These are phyloP conservation scores for Rafetus swinhoei DNA, from an alignment of 2,113 vertebrate species.

Conservation along the genomic window DNA sequence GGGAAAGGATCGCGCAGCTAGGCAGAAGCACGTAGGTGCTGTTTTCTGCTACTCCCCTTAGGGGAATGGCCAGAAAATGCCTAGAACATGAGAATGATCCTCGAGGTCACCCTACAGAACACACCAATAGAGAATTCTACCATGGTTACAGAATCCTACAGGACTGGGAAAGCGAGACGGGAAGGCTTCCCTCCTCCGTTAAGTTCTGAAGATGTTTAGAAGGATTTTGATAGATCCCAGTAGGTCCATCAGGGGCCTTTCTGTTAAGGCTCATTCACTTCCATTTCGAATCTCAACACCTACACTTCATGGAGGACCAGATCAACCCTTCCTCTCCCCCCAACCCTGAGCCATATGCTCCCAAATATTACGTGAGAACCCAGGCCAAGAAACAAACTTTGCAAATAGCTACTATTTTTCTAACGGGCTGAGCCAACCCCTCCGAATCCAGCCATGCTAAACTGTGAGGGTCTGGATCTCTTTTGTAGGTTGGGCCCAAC, in stretches of 20 bases:
- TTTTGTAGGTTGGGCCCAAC: background rate
- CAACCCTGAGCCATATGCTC: no score
- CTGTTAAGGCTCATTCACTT: background rate
- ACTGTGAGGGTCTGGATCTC: background rate
- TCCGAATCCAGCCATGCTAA: background rate
- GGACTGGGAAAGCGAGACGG: no score
- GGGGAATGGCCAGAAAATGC: background rate
- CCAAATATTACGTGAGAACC: background rate
- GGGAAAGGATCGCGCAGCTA: background rate
- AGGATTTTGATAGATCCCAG: background rate
- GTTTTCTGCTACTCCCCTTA: accelerated
- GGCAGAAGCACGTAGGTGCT: background rate
- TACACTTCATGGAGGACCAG: background rate
- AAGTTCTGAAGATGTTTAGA: background rate
- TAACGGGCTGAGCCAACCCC: background rate
- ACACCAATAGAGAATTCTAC: background rate
- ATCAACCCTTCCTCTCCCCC: background rate
- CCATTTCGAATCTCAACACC: background rate
- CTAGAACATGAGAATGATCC: accelerated
- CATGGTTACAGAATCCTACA: background rate
- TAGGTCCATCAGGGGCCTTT: background rate
- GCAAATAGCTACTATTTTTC: accelerated
- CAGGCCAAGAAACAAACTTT: background rate
- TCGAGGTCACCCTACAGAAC: background rate
- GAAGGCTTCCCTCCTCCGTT: background rate